Evolutionary conservation across 1,140 invertebrate genomes (phyloP), one percentile per base, ranked within the genome.

Genomic region (Ooceraea biroi): DNA sequence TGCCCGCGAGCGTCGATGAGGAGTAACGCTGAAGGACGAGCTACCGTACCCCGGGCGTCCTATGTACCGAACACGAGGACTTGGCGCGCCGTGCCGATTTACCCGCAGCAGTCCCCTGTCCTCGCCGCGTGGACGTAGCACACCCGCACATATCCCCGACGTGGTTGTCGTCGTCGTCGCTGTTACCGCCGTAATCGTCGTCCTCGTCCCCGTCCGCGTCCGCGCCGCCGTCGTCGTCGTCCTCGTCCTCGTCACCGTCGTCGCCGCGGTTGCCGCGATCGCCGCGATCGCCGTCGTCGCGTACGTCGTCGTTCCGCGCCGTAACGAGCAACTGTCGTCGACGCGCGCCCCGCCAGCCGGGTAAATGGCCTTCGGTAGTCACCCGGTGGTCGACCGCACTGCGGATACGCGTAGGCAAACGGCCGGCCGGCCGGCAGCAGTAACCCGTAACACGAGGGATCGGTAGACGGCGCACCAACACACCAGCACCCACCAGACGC

Each of bases 1-100:
- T 93, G 94, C 93, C 94, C 93, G 93, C 92, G 93, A 93, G 93
- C 93, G 91, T 94, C 93, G 93, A 91, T 92, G 92, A 90, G 89
- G 90, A 91, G 90, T 89, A 85, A 91, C 87, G 85, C 82, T 82
- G 86, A 90, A 90, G 92, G 91, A 92, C 91, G 93, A 94, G 94
- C 94, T 94, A 94, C 93, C 94, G 93, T 90, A 92, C 89, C 86
- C 93, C 92, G 88, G 92, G 90, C 89, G 90, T 92, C 86, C 89
- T 92, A 88, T 91, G 92, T 77, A 90, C 66, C 84, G 87, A 88
- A 88, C 91, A 93, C 92, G 93, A 88, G 88, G 85, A 91, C 84
- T 91, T 87, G 66, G 86, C 87, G 90, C 91, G 91, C 87, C 91
- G 87, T 86, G 90, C 91, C 92, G 88, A 91, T 88, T 91, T 90